Base-by-base conservation (phyloP, 2,888 invertebrate species). In the Eupithecia pulchellata region DNA sequence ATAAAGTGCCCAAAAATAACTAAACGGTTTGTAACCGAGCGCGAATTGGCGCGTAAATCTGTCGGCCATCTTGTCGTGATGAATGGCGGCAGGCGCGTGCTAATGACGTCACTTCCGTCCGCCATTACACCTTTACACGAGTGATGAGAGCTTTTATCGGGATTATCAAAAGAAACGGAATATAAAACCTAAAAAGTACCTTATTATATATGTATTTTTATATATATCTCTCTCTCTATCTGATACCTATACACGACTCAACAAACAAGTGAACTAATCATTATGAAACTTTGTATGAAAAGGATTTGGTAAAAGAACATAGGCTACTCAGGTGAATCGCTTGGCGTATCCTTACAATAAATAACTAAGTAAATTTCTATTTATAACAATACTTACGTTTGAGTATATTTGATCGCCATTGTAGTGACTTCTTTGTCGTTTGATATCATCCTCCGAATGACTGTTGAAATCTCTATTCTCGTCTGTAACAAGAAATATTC, bases 401-500 rank as follows among this genome's bases (percentile, higher is more conserved):
- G 97, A 96, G 91, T 98, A 98, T 82, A 98, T 96, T 90, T 98
- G 98, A 89, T 98, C 98, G 64, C 98, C 97, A 84, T 97, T 98
- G 89, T 98, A 98, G 82, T 97, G 97, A 87, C 96, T 96, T 91
- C 98, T 96, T 88, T 98, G 98, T 89, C 98, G 95, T 89, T 98
- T 98, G 67, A 97, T 95, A 83, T 98, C 98, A 82, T 98, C 98
- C 83, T 98, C 98, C 36, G 97, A 96, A 94, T 97, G 97, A 85
- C 97, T 97, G 90, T 97, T 97, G 88, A 97, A 96, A 91, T 98
- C 98, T 83, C 98, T 96, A 90, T 98, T 98, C 89, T 98, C 98
- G 91, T 98, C 97, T 97, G 96, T 61, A 92, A 95, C 79, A 77
- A 34, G 76, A 82, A 68, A 60, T 61, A 34, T 61, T 34, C 14